These are phyloP conservation scores for Darwinula stevensoni DNA, from an alignment of 2,888 invertebrate species.

Conservation along the genomic window DNA sequence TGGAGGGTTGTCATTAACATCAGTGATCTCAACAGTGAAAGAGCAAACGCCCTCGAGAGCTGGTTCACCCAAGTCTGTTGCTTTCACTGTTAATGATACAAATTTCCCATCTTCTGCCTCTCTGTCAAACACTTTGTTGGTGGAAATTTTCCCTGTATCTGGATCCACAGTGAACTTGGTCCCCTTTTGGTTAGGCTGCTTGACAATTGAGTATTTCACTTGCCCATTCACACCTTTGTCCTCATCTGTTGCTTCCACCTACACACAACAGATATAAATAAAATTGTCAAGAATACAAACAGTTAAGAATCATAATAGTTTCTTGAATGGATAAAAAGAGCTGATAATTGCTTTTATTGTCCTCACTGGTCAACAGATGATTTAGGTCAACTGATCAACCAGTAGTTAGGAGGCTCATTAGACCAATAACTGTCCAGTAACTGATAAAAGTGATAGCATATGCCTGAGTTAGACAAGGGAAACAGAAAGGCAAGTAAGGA, in stretches of 20 bases:
- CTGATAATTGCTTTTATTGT: too few relatives aligned
- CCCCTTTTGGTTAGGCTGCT: slow-evolving; percentile 77
- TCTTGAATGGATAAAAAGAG: too few relatives aligned
- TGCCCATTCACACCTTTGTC: slow-evolving; percentile 41
- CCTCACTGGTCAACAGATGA: too few relatives aligned
- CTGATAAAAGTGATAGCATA: too few relatives aligned
- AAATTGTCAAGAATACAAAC: slow-evolving; percentile 1
- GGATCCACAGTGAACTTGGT: slow-evolving; percentile 86
- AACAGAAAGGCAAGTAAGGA: too few relatives aligned
- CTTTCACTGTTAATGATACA: slow-evolving; percentile 85
- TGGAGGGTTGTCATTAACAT: slow-evolving; percentile 90
- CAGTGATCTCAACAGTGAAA: slow-evolving; percentile 88
- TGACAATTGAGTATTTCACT: slow-evolving; percentile 67
- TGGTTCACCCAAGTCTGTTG: slow-evolving; percentile 94
- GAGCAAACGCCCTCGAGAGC: slow-evolving; percentile 92
- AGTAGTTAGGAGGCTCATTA: too few relatives aligned
- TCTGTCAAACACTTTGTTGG: slow-evolving; percentile 84
- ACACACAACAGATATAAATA: slow-evolving; percentile 13
- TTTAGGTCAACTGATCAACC: too few relatives aligned
- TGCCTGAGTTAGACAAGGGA: too few relatives aligned
- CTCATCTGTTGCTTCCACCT: slow-evolving; percentile 58
- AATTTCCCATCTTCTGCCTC: slow-evolving; percentile 91
- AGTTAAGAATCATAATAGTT: too few relatives aligned
- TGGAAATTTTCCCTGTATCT: slow-evolving; percentile 75
- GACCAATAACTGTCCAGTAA: too few relatives aligned